Conservation (phyloP, 1,140 invertebrate species). For the Cryptotermes secundus region DNA sequence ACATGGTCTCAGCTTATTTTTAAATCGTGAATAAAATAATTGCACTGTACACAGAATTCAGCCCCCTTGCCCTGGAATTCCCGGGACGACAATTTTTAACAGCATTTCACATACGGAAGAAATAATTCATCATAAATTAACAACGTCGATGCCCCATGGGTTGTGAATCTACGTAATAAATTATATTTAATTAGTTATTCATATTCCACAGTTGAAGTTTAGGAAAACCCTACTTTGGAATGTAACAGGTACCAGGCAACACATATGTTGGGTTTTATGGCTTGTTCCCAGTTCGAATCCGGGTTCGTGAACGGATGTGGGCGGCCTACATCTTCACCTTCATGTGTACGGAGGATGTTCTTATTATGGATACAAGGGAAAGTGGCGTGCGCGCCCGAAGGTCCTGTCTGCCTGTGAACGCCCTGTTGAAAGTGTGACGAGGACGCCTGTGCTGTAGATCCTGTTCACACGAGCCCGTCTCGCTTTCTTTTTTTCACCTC, state of each 20-base stretch:
- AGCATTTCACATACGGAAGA: too few species aligned
- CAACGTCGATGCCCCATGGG: too few species aligned
- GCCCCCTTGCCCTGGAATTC: too few species aligned
- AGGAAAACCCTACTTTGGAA: background rate
- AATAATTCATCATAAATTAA: too few species aligned
- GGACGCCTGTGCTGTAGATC: background rate
- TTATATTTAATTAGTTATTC: too few species aligned
- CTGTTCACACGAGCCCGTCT: background rate
- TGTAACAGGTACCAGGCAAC: background rate
- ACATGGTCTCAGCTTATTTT: too few species aligned
- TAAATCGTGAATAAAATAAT: too few species aligned
- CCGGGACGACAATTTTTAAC: too few species aligned
- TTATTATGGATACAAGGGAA: background rate
- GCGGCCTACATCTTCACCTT: background rate
- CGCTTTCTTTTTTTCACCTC: conserved; percentile 13
- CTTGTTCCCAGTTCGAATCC: background rate
- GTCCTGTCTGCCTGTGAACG: background rate
- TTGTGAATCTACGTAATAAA: too few species aligned
- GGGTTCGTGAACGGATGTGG: background rate
- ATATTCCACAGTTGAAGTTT: too few species aligned
- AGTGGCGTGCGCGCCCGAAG: background rate
- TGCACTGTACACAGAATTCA: too few species aligned
- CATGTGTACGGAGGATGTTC: background rate
- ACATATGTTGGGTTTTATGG: background rate
- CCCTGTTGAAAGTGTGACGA: conserved; percentile 3